Evolutionary conservation across 2,797 vertebrate species (phyloP).

Genomic region (Darevskia nairensis): DNA sequence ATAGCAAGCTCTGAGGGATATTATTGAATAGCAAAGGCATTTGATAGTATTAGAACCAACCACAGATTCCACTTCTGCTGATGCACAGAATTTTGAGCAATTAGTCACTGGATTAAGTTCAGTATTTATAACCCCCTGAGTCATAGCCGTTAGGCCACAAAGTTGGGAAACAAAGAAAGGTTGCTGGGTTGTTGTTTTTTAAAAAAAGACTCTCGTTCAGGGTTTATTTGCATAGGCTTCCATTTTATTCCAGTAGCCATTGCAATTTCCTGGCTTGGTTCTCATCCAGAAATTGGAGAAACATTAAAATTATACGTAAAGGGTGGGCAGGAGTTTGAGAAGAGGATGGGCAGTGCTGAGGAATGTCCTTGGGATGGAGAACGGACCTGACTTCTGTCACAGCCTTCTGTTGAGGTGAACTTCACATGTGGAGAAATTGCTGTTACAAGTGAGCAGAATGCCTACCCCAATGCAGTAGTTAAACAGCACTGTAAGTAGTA

Average conservation of each 20-base stretch:
- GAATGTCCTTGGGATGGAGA: conserved; percentile 62
- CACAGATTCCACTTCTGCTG: conserved; percentile 82
- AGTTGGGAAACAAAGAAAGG: conserved; percentile 78
- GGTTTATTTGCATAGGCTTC: conserved; percentile 75
- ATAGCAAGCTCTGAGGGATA: conserved; percentile 66
- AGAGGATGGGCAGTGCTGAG: conserved; percentile 56
- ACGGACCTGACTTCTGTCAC: conserved; percentile 28
- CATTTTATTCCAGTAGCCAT: conserved; percentile 73
- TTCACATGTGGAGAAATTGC: not conserved
- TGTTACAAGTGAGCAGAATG: not conserved
- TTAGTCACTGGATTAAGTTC: conserved; percentile 78
- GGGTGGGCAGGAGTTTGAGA: not conserved
- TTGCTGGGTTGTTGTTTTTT: conserved; percentile 66
- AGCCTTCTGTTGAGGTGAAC: not conserved
- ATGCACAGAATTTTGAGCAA: conserved; percentile 78
- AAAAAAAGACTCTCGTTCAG: conserved; percentile 67
- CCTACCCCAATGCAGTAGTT: not conserved
- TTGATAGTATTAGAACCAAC: conserved; percentile 77
- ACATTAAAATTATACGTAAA: not conserved
- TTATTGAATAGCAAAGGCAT: conserved; percentile 81
- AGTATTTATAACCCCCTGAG: conserved; percentile 76
- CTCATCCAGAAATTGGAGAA: conserved; percentile 63
- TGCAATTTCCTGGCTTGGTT: conserved; percentile 63
- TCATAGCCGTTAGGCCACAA: conserved; percentile 81
- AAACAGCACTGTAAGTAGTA: not conserved